A percentile compares a stretch with the other conserved stretches of the same genome.
Evolutionary conservation across 92 coral and sea anemone species (phyloP).

Genomic region (Porites lobata): DNA sequence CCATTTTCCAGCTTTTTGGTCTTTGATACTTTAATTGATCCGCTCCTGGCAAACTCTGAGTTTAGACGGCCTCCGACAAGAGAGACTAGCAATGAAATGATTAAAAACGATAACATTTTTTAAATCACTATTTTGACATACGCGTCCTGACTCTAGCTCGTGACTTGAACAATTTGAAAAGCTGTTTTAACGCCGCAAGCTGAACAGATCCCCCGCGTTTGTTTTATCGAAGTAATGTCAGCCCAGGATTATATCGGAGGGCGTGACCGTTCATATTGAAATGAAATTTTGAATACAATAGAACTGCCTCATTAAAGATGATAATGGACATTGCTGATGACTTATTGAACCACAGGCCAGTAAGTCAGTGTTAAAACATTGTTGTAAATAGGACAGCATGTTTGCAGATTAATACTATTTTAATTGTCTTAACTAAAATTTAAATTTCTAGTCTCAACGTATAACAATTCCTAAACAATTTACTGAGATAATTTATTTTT

Average conservation of each 20-base stretch:
- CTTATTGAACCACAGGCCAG: constrained; percentile 15
- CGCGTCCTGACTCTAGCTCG: neutral
- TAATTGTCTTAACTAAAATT: too few species aligned
- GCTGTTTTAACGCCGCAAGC: neutral
- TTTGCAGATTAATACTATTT: neutral
- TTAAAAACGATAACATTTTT: neutral
- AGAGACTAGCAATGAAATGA: neutral
- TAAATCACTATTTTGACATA: neutral
- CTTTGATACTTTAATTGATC: neutral
- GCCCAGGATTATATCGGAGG: neutral
- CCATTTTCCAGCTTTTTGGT: neutral
- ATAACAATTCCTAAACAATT: too few species aligned
- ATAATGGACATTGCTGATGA: neutral
- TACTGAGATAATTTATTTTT: too few species aligned
- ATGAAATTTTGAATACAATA: neutral
- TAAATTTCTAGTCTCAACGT: neutral
- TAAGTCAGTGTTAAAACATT: neutral
- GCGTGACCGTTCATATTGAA: neutral
- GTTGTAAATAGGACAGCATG: neutral
- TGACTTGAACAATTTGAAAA: neutral
- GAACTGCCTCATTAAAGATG: neutral
- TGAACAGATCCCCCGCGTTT: neutral
- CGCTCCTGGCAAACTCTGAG: constrained; percentile 1
- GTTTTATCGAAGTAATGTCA: neutral
- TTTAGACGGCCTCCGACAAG: neutral